These are phyloP conservation scores for Pluvianellus socialis DNA, from an alignment of 2,113 vertebrate species.

Conservation along the genomic window DNA sequence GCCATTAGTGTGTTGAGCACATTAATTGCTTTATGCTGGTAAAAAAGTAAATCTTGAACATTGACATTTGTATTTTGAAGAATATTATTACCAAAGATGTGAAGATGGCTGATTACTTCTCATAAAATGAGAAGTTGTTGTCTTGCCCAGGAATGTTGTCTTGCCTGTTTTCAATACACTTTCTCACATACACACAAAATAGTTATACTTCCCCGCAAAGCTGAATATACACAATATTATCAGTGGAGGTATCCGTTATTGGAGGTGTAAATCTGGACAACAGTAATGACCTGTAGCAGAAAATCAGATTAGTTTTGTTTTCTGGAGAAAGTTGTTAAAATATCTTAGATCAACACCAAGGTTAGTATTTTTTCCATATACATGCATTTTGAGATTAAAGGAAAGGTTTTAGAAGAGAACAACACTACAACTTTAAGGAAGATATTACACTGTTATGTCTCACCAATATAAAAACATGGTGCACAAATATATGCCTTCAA, in stretches of 20 bases:
- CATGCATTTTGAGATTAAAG: background rate
- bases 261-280: background rate
- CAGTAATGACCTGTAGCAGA: background rate
- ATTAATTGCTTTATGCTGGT: background rate
- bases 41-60: background rate
- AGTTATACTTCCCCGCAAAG: background rate
- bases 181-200: background rate
- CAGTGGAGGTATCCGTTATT: background rate
- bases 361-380: background rate
- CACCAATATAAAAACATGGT: background rate
- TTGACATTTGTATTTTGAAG: background rate
- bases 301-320: background rate
- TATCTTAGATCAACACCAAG: background rate
- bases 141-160: background rate
- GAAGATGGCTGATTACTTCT: background rate
- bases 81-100: background rate
- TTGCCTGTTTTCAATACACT: background rate
- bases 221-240: background rate
- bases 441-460: background rate
- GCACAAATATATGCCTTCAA: background rate
- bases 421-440: background rate
- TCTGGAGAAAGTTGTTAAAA: background rate
- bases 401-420: background rate
- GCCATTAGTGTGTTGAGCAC: background rate
- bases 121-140: too few relatives aligned